A percentile compares a stretch with the other conserved stretches of the same genome.
These are phyloP conservation scores for Stegana nigrithorax DNA, from an alignment of 2,888 invertebrate species.

Conservation along the genomic window DNA sequence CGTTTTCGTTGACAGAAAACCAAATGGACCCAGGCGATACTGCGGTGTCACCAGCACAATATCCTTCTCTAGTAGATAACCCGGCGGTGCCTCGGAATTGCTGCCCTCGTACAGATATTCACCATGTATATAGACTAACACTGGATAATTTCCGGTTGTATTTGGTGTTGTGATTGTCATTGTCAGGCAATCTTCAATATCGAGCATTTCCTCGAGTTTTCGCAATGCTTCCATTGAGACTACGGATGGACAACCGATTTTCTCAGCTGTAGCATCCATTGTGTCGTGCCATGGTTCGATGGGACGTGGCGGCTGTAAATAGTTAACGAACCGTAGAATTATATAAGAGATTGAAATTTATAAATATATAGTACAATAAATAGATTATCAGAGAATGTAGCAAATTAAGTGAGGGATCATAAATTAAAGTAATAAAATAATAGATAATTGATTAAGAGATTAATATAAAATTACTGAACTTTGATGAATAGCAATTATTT, in stretches of 20 bases:
- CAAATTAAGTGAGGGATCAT: no score
- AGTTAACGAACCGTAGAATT: no score
- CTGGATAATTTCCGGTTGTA: slow-evolving; percentile 58
- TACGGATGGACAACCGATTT: slow-evolving; percentile 64
- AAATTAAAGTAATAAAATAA: no score
- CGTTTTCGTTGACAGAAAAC: slow-evolving; percentile 71
- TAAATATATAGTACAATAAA: no score
- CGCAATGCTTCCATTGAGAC: slow-evolving; percentile 51
- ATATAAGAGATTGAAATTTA: no score
- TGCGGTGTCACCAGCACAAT: slow-evolving; percentile 70
- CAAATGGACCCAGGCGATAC: slow-evolving; percentile 70
- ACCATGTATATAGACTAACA: slow-evolving; percentile 69
- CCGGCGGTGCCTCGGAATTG: slow-evolving; percentile 65
- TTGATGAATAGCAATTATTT: no score
- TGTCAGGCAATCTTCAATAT: slow-evolving; percentile 65
- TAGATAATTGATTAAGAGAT: no score
- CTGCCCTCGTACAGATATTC: slow-evolving; percentile 67
- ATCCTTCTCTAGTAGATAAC: slow-evolving; percentile 69
- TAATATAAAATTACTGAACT: no score
- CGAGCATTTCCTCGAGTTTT: slow-evolving; percentile 50
- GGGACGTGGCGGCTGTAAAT: slow-evolving; percentile 61
- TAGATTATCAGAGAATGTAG: no score
- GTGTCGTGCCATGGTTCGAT: slow-evolving; percentile 63
- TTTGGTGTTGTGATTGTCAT: slow-evolving; percentile 64
- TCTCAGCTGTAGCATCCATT: slow-evolving; percentile 59